Base-by-base conservation (phyloP, 2,888 invertebrate species). In the Lasioglossum figueresi region DNA sequence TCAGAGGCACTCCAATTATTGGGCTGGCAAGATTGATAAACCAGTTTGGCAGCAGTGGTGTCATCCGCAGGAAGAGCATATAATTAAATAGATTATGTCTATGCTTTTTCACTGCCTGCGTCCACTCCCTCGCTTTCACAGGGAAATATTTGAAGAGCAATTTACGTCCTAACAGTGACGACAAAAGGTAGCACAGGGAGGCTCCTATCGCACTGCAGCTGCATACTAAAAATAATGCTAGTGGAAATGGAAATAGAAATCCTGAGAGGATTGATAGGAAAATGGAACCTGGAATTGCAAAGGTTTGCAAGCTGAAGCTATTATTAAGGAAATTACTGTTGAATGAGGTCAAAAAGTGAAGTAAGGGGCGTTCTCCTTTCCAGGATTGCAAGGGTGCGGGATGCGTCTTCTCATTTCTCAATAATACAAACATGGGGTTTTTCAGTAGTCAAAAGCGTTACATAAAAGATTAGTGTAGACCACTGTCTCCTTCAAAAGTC, bases 11-110 rank as follows among this genome's bases (percentile, higher is more conserved):
- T 91, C 99, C 99, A 92, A 99, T 98, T 59, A 99, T 98, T 66
- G 99, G 99, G 87, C 99, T 98, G 0, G 98, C 97, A 94, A 99
- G 96, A 95, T 99, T 99, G 89, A 99, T 99, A 95, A 99, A 99
- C 99, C 99, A 99, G 95, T 99, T 99, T 12, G 99, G 99, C 92
- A 99, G 96, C 94, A 99, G 97, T 79, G 99, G 99, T 43, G 99
- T 99, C 93, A 99, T 98, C 90, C 99, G 97, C 90, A 99, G 96
- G 95, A 99, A 99, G 93, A 99, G 96, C 92, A 99, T 98, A 94
- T 99, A 99, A 95, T 98, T 98, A 84, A 99, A 96, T 88, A 99
- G 96, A 95, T 99, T 97, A 91, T 98, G 97, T 87, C 97, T 96
- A 94, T 99, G 99, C 93, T 97, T 97, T 68, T 96, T 93, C 2